Evolutionary conservation across 1,140 invertebrate species (phyloP).

Genomic region (Cyclargus thomasi): DNA sequence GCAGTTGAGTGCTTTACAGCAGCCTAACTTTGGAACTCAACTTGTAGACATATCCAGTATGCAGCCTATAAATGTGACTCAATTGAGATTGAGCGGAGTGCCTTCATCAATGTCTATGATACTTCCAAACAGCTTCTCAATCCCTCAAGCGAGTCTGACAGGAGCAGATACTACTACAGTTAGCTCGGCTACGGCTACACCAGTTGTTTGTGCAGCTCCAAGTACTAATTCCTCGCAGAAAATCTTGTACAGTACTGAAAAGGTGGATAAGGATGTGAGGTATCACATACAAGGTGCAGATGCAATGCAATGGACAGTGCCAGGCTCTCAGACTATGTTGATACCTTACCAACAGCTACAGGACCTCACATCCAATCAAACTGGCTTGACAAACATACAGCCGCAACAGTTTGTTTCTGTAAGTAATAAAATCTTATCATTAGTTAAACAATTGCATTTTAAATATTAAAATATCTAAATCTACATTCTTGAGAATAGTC

Average conservation of each 20-base stretch:
- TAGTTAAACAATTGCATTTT: too few species aligned
- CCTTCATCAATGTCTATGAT: conserved; percentile 72
- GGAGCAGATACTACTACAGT: conserved; percentile 60
- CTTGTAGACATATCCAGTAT: conserved; percentile 63
- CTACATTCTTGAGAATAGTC: too few species aligned
- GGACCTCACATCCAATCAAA: conserved; percentile 52
- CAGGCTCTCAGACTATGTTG: conserved; percentile 64
- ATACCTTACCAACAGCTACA: conserved; percentile 67
- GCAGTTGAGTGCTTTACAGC: conserved; percentile 48
- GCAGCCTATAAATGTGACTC: conserved; percentile 66
- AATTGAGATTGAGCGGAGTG: conserved; percentile 61
- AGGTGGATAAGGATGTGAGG: conserved; percentile 64
- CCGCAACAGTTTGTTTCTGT: conserved; percentile 67
- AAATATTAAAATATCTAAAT: too few species aligned
- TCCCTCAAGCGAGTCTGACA: conserved; percentile 60
- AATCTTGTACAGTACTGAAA: conserved; percentile 65
- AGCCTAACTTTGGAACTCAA: conserved; percentile 62
- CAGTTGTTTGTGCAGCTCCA: conserved; percentile 65
- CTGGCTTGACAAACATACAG: conserved; percentile 55
- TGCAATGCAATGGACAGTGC: conserved; percentile 65
- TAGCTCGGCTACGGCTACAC: conserved; percentile 58
- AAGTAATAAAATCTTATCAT: conserved; percentile 38
- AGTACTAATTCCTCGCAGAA: conserved; percentile 63
- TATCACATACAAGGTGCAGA: conserved; percentile 65
- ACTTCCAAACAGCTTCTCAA: conserved; percentile 56